Conservation (phyloP, 2,888 invertebrate species). For the Hypercompe scribonia region DNA sequence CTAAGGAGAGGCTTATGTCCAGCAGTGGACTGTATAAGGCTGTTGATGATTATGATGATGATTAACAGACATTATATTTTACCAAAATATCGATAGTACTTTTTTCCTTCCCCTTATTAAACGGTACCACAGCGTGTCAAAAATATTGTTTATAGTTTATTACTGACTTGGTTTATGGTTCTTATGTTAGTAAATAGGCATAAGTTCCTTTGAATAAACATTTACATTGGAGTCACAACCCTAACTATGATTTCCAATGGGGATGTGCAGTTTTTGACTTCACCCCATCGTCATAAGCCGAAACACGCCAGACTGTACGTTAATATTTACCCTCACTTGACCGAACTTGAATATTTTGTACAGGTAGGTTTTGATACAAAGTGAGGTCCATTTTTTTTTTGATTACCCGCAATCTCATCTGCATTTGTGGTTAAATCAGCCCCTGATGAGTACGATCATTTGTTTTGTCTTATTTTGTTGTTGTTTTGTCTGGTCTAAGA, state of each 20-base stretch:
- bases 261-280: slow-evolving; percentile 13
- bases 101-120: no score
- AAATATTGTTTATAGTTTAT: no score
- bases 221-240: slow-evolving; percentile 1
- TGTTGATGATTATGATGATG: no score
- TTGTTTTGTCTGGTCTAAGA: not conserved
- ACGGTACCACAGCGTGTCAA: no score
- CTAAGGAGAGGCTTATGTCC: no score
- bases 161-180: no score
- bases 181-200: no score
- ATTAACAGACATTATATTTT: no score
- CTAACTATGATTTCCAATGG: slow-evolving; percentile 1
- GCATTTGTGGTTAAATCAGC: not conserved
- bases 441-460: not conserved
- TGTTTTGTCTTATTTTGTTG: not conserved
- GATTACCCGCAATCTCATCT: not conserved
- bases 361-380: no score
- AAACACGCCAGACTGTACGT: not conserved
- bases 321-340: slow-evolving; percentile 6
- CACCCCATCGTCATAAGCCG: slow-evolving; percentile 8
- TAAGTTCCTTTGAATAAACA: not conserved
- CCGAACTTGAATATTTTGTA: slow-evolving; percentile 1
- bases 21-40: no score
- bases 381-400: not conserved
- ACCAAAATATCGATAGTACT: no score